Evolutionary conservation across 2,888 invertebrate species (phyloP), one percentile per base, ranked within the genome.

Genomic region (Plagodis pulveraria): DNA sequence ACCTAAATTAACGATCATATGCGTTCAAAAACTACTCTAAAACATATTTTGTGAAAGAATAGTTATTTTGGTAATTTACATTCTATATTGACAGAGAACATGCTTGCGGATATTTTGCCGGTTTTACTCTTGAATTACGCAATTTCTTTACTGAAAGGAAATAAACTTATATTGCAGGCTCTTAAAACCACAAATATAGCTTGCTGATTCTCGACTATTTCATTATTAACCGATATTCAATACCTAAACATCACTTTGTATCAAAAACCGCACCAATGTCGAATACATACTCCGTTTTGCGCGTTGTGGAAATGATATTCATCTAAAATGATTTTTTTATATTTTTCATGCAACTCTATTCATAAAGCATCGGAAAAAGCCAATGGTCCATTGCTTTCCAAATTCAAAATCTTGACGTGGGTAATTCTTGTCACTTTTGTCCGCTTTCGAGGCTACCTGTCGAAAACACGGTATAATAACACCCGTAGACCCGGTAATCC

Each of bases 61-160:
- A 10, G 10, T 10, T 53, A 10, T 36, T 51, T 52, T 5, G 32
- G 43, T 55, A 55, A 5, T 40, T 51, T 42, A 50, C 12, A n/a
- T 11, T 12, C 6, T 38, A 22, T 47, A 41, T 34, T 41, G 50
- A 22, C 38, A 46, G 32, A 35, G 35, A 35, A 50, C 49, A 47
- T 11, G 45, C 36, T n/a, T 45, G 12, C 12, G 42, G 35, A 43
- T 54, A 57, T 53, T 68, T 63, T 71, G 71, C 79, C 80, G 82
- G 79, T 72, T 70, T 54, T 61, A 66, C 74, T 74, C 73, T 33
- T 70, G 69, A 83, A 81, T 84, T 82, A 78, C 76, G 79, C 80
- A 79, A 79, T 80, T 76, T 69, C 48, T 57, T 47, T 61, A 36
- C 6, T 36, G 36, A 36, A 36, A 22, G 22, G 22, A 22, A 22